Conservation (phyloP, 2,888 invertebrate genomes). For the Caenorhabditis virilis region DNA sequence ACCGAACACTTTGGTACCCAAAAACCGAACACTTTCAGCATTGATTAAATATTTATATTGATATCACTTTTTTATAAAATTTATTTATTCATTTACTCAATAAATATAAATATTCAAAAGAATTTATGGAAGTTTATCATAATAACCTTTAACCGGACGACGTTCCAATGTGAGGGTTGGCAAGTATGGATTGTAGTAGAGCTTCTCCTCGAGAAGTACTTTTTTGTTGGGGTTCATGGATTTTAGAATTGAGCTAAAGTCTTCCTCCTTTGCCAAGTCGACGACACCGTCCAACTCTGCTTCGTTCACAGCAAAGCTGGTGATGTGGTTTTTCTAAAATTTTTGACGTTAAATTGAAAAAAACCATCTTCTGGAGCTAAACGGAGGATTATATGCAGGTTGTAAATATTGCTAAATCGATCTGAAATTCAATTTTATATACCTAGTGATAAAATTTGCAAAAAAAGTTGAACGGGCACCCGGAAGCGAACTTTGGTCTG, state of each 20-base stretch:
- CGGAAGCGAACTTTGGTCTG: too few relatives aligned
- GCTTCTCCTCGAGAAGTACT: too few relatives aligned
- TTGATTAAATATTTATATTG: conserved; percentile 1
- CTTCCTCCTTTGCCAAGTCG: conserved; percentile 14
- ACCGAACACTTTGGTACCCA: conserved; percentile 20
- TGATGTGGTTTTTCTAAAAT: conserved; percentile 15
- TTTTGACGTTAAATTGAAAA: background rate
- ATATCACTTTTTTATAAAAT: conserved; percentile 1
- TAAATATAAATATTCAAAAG: conserved; percentile 7
- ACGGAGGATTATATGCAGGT: too few relatives aligned
- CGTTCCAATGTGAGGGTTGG: conserved; percentile 25
- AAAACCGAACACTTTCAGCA: conserved; percentile 29
- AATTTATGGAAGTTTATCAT: conserved; percentile 31
- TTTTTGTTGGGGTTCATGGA: conserved; percentile 14
- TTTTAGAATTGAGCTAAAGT: conserved; percentile 4
- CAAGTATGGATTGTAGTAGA: conserved; percentile 26
- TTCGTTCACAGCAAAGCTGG: conserved; percentile 15
- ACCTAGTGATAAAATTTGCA: too few relatives aligned
- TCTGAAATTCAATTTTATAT: too few relatives aligned
- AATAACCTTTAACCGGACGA: conserved; percentile 28
- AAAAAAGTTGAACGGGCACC: too few relatives aligned
- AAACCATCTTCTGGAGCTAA: too few relatives aligned
- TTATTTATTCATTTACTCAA: background rate
- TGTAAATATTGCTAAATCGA: too few relatives aligned
- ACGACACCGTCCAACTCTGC: conserved; percentile 21